These are phyloP conservation scores for Eristalis intricaria DNA, from an alignment of 2,888 invertebrate species.

Conservation along the genomic window DNA sequence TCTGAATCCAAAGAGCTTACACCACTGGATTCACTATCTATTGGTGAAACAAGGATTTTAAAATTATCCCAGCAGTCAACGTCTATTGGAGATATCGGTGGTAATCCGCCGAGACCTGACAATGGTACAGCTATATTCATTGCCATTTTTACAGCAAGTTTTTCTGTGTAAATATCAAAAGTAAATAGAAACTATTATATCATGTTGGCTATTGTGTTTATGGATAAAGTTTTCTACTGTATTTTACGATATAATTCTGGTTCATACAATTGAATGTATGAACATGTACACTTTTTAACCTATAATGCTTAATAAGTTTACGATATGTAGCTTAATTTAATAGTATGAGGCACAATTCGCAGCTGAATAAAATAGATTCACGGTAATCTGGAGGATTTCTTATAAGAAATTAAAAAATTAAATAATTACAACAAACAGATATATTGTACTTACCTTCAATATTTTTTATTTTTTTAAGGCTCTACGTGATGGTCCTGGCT, in stretches of 20 bases:
- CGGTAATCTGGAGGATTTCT: not conserved
- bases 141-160: conserved; percentile 81
- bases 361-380: not conserved
- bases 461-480: not conserved
- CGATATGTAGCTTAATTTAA: not conserved
- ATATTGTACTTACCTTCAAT: not conserved
- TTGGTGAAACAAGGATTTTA: conserved; percentile 77
- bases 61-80: conserved; percentile 74
- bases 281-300: too few species aligned
- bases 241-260: not conserved
- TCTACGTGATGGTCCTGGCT: not conserved
- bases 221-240: not conserved
- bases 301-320: too few species aligned
- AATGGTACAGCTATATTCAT: conserved; percentile 85
- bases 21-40: conserved; percentile 85
- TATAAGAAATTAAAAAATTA: not conserved
- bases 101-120: conserved; percentile 80
- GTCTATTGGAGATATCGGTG: conserved; percentile 74
- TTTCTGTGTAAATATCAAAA: not conserved
- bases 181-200: not conserved
- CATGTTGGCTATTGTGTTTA: not conserved
- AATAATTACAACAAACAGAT: not conserved
- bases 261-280: too few species aligned
- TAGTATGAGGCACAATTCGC: not conserved
- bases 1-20: conserved; percentile 83